phyloP scores from a whole-genome alignment of 2,888 invertebrate genomes.

The Dolomedes plantarius region DNA sequence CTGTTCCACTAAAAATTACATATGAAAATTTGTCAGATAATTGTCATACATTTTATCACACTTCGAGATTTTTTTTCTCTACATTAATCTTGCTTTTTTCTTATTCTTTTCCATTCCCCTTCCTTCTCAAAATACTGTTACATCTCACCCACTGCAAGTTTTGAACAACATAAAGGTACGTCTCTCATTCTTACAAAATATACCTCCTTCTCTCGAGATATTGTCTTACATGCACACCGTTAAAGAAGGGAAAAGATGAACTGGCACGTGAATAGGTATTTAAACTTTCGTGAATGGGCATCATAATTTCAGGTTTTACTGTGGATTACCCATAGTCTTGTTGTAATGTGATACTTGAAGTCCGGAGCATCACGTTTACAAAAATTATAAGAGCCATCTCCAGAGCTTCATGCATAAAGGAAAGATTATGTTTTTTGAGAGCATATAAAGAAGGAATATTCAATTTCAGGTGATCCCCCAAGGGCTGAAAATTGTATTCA shows the following conservation, averaged over 20 bases:
- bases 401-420: slow-evolving; percentile 36
- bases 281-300: not conserved
- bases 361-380: not conserved
- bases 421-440: slow-evolving; percentile 46
- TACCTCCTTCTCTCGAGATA: no score
- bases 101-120: no score
- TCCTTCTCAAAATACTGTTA: no score
- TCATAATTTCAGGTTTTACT: not conserved
- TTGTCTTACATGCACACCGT: no score
- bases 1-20: no score
- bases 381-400: not conserved
- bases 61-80: no score
- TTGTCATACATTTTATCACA: no score
- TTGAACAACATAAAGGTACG: no score
- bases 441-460: not conserved
- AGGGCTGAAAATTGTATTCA: not conserved
- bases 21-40: no score
- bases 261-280: not conserved
- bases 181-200: no score
- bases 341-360: not conserved
- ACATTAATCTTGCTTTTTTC: no score
- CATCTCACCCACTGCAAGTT: no score
- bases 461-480: not conserved
- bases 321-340: not conserved
- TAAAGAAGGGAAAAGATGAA: not conserved